Base-by-base conservation (phyloP, 2,888 invertebrate species). In the Spodoptera exigua region DNA sequence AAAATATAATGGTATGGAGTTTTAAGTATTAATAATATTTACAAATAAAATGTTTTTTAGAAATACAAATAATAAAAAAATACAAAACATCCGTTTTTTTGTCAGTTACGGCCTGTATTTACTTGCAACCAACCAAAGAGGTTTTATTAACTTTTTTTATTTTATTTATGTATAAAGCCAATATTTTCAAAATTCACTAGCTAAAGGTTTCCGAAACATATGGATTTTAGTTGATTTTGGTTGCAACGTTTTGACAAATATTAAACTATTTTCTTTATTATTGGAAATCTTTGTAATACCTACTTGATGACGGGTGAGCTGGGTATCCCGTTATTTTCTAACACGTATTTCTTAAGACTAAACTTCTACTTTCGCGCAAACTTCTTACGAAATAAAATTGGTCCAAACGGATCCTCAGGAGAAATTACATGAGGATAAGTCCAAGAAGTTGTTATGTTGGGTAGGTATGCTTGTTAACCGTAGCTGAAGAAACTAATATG, bases 351-450 rank as follows among this genome's bases (percentile, higher is more conserved):
- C 36, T 32, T 52, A 36, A 40, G 21, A 51, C 62, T 49, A 45
- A 45, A 52, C 51, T 69, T 63, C 49, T 67, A 44, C 56, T 49
- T 49, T 55, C 16, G 9, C 13, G 14, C 32, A 5, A 64, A 66
- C n/a, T 54, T 9, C 43, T 48, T 18, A 9, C 41, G 16, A 47
- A 63, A 67, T 18, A 47, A 27, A 64, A 64, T 61, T 60, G 58
- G 51, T 48, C 39, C 37, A 36, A 52, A 46, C 56, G 46, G 56
- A 71, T 61, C 48, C 71, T 73, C 70, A 52, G 32, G 64, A 76
- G 71, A 75, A 78, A 79, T 72, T 55, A 70, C 64, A 60, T 45
- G 48, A 67, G 13, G 39, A 18, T 9, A 66, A 57, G 63, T 53
- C 32, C 36, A 41, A 60, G 39, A 40, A 71, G 41, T 69, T 61